Evolutionary conservation across 2,797 vertebrate genomes (phyloP).

Genomic region (Pristis pectinata): DNA sequence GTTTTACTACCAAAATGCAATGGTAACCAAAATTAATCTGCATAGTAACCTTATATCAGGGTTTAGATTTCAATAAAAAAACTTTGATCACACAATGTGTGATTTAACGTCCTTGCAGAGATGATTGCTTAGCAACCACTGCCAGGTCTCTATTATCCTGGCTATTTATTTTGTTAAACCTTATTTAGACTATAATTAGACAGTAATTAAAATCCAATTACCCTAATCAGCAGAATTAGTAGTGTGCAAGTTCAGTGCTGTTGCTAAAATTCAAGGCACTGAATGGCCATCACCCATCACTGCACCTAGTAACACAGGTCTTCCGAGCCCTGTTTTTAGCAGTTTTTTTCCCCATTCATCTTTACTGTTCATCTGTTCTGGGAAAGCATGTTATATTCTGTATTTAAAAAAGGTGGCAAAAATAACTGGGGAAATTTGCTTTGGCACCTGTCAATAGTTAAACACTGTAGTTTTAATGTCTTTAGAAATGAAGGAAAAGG

Average conservation of each 20-base stretch:
- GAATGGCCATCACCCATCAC: background rate
- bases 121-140: constrained; percentile 29
- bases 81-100: background rate
- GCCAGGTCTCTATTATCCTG: constrained; percentile 27
- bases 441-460: background rate
- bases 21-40: background rate
- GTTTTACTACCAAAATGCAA: background rate
- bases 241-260: background rate
- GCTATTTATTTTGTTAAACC: constrained; percentile 29
- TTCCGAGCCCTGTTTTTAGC: background rate
- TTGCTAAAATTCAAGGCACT: background rate
- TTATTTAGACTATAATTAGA: constrained; percentile 5
- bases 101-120: background rate
- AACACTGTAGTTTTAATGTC: background rate
- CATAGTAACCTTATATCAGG: background rate
- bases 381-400: background rate
- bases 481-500: background rate
- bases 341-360: background rate
- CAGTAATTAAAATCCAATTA: constrained; percentile 18
- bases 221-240: constrained; percentile 17
- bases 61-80: background rate
- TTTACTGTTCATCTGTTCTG: background rate
- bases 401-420: background rate
- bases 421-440: background rate
- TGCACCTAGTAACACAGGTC: background rate